phyloP scores from a whole-genome alignment of 2,113 vertebrate species.

The Pelvicachromis taeniatus region DNA sequence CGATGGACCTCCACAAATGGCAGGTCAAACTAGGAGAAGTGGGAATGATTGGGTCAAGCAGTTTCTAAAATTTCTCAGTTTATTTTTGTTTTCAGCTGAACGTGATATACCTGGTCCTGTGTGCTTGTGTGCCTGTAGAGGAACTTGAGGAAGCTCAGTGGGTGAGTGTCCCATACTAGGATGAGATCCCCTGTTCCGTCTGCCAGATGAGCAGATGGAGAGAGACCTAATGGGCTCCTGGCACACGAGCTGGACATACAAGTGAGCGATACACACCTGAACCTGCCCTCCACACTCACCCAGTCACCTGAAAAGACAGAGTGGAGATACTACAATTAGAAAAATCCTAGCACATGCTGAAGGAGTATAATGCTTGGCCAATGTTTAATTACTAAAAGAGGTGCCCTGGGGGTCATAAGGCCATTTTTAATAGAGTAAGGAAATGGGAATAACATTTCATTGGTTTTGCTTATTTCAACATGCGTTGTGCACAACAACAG shows the following conservation, averaged over 20 bases:
- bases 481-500: neutral
- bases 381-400: neutral
- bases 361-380: neutral
- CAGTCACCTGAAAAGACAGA: constrained; percentile 53
- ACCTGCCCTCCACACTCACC: constrained; percentile 69
- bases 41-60: neutral
- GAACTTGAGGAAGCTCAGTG: constrained; percentile 72
- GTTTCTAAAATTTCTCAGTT: neutral
- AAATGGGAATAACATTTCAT: neutral
- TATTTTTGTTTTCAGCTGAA: neutral
- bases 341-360: neutral
- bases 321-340: neutral
- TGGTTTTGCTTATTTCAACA: neutral
- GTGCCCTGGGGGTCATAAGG: neutral
- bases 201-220: constrained; percentile 79
- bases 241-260: constrained; percentile 83
- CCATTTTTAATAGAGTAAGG: neutral
- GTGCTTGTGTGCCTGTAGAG: constrained; percentile 77
- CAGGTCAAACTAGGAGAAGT: constrained; percentile 74
- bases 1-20: constrained; percentile 82
- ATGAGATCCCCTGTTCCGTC: constrained; percentile 82
- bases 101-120: constrained; percentile 72
- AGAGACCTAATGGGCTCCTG: constrained; percentile 77
- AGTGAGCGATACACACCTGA: constrained; percentile 77
- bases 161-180: constrained; percentile 73